Evolutionary conservation across 2,113 vertebrate genomes (phyloP).

Genomic region (Eolophus roseicapilla): DNA sequence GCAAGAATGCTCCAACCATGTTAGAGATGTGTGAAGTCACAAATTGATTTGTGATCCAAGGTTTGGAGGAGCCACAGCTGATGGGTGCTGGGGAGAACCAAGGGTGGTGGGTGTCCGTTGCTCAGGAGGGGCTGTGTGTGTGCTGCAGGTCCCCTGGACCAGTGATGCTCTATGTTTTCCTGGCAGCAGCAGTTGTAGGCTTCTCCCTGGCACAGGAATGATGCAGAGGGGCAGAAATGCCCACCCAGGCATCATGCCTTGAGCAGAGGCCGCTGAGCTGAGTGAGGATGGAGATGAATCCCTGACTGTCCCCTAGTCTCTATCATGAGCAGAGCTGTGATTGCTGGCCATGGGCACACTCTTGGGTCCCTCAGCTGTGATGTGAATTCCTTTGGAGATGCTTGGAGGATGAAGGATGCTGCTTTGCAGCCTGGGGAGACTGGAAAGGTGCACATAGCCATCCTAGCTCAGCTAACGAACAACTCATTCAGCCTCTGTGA

Average conservation of each 20-base stretch:
- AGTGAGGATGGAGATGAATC: background rate
- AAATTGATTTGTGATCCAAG: background rate
- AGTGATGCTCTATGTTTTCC: rapidly evolving
- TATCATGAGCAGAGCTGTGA: background rate
- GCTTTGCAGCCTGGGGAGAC: background rate
- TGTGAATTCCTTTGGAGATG: background rate
- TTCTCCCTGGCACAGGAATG: background rate
- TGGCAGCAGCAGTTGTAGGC: background rate
- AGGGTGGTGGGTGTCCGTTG: background rate
- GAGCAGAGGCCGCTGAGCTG: background rate
- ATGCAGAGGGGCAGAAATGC: background rate
- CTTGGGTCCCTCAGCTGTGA: background rate
- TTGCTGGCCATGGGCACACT: background rate
- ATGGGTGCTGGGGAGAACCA: background rate
- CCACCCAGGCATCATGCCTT: background rate
- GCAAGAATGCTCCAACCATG: background rate
- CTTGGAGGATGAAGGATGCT: background rate
- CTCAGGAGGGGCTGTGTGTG: background rate
- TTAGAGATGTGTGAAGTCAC: background rate
- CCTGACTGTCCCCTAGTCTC: background rate
- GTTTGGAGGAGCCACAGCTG: background rate
- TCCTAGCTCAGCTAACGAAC: background rate
- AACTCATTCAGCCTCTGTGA: background rate
- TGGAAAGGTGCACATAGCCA: rapidly evolving
- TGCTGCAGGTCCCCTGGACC: background rate